Conservation (phyloP, 2,113 vertebrate species). For the Otis tarda region DNA sequence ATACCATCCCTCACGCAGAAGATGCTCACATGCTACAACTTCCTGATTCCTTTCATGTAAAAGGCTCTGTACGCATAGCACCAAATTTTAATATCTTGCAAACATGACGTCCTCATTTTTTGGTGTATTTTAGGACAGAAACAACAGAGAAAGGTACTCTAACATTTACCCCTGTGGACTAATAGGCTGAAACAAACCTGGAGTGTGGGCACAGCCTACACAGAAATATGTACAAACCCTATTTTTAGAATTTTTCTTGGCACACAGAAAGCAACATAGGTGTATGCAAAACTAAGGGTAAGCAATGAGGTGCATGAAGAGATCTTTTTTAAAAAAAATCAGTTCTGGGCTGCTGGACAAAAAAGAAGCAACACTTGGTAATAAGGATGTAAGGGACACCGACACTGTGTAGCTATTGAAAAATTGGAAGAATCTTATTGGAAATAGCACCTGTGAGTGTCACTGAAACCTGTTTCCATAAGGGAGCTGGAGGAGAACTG, state of each 20-base stretch:
- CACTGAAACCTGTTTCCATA: background rate
- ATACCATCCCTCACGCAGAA: background rate
- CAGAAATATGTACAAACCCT: background rate
- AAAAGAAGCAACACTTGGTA: background rate
- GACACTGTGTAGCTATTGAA: background rate
- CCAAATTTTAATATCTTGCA: background rate
- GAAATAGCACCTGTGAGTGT: slow-evolving; percentile 12
- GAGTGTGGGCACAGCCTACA: background rate
- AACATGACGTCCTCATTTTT: background rate
- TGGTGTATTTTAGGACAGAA: background rate
- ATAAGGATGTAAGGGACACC: background rate
- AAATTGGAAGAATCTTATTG: background rate
- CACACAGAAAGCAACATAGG: background rate
- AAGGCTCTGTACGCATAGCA: background rate
- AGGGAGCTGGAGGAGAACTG: background rate
- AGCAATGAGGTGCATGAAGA: background rate
- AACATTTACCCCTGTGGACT: background rate
- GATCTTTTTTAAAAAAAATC: background rate
- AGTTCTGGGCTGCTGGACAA: background rate
- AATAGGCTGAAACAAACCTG: background rate
- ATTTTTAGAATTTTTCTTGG: background rate
- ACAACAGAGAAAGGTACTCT: background rate
- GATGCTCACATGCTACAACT: background rate
- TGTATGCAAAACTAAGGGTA: background rate
- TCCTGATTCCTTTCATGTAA: background rate